Percentiles rank a stretch among this genome's conserved stretches.
phyloP scores from a whole-genome alignment of 2,113 vertebrate genomes.

The Antechinus stuartii region DNA sequence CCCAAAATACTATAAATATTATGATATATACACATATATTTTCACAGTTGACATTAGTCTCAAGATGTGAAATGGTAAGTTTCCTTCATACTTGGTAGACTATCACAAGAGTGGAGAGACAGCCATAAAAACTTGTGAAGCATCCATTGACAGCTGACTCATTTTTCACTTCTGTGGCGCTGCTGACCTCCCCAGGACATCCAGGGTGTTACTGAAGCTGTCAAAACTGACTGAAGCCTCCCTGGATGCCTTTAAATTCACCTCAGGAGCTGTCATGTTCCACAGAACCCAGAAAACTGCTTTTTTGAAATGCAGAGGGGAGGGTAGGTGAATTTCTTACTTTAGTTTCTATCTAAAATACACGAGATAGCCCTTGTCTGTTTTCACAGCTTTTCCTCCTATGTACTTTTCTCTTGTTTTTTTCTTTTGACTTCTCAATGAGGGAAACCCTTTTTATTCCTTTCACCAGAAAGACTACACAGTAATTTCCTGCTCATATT shows the following conservation, averaged over 20 bases:
- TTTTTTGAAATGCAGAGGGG: background rate
- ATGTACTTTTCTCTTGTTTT: background rate
- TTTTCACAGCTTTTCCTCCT: background rate
- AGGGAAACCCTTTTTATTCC: background rate
- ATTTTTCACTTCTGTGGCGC: background rate
- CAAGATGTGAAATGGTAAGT: background rate
- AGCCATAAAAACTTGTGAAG: background rate
- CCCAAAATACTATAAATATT: background rate
- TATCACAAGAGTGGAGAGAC: background rate
- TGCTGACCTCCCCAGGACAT: background rate
- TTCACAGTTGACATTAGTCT: background rate
- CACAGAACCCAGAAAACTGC: background rate
- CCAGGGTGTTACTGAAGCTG: background rate
- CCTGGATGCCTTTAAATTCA: background rate
- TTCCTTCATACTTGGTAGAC: background rate
- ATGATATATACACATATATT: background rate
- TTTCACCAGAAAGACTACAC: background rate
- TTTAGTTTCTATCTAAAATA: background rate
- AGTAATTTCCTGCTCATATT: background rate
- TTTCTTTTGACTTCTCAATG: background rate
- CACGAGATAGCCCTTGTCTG: background rate
- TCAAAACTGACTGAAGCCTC: background rate
- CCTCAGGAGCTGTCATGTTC: background rate
- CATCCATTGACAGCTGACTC: background rate
- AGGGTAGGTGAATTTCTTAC: background rate